These are phyloP conservation scores for Reinhardtius hippoglossoides DNA, from an alignment of 2,113 vertebrate genomes.

Conservation along the genomic window DNA sequence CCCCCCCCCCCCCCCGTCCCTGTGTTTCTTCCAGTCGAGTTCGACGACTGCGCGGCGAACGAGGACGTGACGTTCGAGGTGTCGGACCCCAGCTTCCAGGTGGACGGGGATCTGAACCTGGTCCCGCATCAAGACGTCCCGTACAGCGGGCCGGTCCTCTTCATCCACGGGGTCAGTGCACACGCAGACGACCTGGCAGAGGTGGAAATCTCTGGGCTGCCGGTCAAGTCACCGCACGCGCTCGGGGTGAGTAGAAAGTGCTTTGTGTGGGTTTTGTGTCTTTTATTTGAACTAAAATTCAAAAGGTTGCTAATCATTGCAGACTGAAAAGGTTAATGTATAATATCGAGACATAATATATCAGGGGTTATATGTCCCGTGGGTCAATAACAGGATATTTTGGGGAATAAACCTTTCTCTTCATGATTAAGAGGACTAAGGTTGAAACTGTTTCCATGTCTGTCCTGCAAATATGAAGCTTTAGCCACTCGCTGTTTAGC, in stretches of 20 bases:
- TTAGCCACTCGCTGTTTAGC: background rate
- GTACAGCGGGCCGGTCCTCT: conserved; percentile 80
- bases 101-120: conserved; percentile 85
- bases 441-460: background rate
- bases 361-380: conserved; percentile 7
- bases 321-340: conserved; percentile 34
- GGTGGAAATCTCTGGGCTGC: conserved; percentile 84
- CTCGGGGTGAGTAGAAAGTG: conserved; percentile 84
- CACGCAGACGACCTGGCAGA: conserved; percentile 89
- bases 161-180: conserved; percentile 85
- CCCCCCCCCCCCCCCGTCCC: background rate
- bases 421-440: background rate
- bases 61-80: conserved; percentile 87
- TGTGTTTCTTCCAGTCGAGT: conserved; percentile 85
- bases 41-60: conserved; percentile 94
- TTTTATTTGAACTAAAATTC: background rate
- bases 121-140: conserved; percentile 83
- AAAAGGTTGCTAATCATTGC: conserved; percentile 28
- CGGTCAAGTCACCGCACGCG: conserved; percentile 69
- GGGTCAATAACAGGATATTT: background rate
- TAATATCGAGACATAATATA: background rate
- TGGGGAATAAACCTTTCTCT: background rate
- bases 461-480: background rate
- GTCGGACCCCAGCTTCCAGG: conserved; percentile 89
- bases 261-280: background rate